Percentiles rank a stretch among this genome's conserved stretches.
These are phyloP conservation scores for Lottia scabra DNA, from an alignment of 2,888 invertebrate species.

Conservation along the genomic window DNA sequence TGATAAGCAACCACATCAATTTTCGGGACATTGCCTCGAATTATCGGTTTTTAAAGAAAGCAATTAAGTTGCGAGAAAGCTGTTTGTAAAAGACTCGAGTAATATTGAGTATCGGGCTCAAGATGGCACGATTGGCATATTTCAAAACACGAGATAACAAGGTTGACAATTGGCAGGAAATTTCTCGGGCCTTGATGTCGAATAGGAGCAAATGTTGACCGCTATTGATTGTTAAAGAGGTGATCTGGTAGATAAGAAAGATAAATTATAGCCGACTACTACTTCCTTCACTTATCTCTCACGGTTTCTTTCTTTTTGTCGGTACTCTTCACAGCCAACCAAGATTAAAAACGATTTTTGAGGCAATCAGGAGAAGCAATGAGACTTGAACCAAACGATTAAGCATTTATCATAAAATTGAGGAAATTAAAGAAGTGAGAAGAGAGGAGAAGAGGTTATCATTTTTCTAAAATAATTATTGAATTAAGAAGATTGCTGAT, in stretches of 20 bases:
- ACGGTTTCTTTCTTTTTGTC: not conserved
- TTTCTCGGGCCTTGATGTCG: not conserved
- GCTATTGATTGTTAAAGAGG: conserved; percentile 1
- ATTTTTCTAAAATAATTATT: not conserved
- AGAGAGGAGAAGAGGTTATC: not conserved
- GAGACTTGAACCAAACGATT: conserved; percentile 4
- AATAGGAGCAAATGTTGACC: conserved; percentile 3
- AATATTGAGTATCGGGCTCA: not conserved
- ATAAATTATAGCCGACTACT: not conserved
- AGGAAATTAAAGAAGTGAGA: not conserved
- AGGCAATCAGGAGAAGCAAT: not conserved
- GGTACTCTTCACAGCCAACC: not conserved
- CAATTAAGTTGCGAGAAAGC: conserved; percentile 1
- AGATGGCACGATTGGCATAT: conserved; percentile 1
- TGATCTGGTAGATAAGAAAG: not conserved
- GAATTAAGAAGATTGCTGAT: not conserved
- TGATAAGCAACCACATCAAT: conserved; percentile 4
- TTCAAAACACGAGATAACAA: conserved; percentile 3
- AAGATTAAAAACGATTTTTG: conserved; percentile 4
- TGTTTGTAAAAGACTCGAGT: not conserved
- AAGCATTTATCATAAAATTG: conserved; percentile 3
- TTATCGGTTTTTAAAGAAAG: conserved; percentile 5
- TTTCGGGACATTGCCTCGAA: conserved; percentile 7
- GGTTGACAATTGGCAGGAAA: conserved; percentile 1
- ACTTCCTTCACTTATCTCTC: not conserved